phyloP scores from a whole-genome alignment of 2,888 invertebrate genomes.

The Gymnosoma rotundatum region DNA sequence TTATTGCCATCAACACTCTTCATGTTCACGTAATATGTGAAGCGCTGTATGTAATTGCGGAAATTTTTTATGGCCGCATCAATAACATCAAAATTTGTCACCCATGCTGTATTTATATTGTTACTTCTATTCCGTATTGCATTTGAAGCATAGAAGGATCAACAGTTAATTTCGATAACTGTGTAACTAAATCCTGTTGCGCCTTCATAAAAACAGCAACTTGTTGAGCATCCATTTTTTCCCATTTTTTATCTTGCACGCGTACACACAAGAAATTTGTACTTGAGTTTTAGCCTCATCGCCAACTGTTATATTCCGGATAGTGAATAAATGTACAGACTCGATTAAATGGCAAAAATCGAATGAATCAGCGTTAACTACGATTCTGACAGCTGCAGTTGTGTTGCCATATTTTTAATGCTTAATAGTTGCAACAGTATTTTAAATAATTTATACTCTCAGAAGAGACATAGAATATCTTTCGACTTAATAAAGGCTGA shows the following conservation, averaged over 20 bases:
- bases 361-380: too few species aligned
- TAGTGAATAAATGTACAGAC: too few species aligned
- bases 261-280: background rate
- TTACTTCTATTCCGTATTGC: slow-evolving; percentile 1
- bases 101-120: background rate
- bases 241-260: background rate
- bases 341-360: too few species aligned
- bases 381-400: too few species aligned
- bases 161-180: slow-evolving; percentile 20
- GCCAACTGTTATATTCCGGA: slow-evolving; percentile 5
- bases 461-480: too few species aligned
- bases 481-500: too few species aligned
- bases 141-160: slow-evolving; percentile 5
- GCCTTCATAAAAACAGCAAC: slow-evolving; percentile 40
- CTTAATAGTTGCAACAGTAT: too few species aligned
- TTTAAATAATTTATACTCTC: too few species aligned
- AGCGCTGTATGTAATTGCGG: slow-evolving; percentile 42
- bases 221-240: slow-evolving; percentile 15
- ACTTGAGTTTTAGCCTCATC: slow-evolving; percentile 19
- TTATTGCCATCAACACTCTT: slow-evolving; percentile 41
- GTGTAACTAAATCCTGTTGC: slow-evolving; percentile 26
- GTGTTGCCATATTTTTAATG: too few species aligned
- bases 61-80: slow-evolving; percentile 45
- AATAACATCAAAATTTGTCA: slow-evolving; percentile 40
- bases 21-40: slow-evolving; percentile 45